A percentile compares a stretch with the other conserved stretches of the same genome.
These are phyloP conservation scores for Melopsittacus undulatus DNA, from an alignment of 2,797 vertebrate species.

Conservation along the genomic window DNA sequence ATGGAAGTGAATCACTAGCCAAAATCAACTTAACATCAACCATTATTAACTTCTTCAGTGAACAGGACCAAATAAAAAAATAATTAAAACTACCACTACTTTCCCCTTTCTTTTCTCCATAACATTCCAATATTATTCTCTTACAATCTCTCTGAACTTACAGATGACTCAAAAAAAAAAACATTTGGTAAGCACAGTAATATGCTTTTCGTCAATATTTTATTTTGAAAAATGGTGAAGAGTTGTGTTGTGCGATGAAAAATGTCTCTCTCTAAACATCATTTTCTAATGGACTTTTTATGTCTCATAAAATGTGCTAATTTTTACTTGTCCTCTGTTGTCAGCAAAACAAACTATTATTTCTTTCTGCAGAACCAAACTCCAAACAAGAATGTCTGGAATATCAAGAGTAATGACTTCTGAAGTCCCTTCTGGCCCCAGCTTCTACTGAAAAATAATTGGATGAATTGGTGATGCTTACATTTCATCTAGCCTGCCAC, in stretches of 20 bases:
- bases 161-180: neutral
- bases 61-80: neutral
- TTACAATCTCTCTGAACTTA: neutral
- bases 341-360: constrained; percentile 64
- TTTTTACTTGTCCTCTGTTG: constrained; percentile 59
- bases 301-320: constrained; percentile 55
- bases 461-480: constrained; percentile 59
- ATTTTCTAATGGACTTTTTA: constrained; percentile 56
- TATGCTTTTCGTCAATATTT: constrained; percentile 25
- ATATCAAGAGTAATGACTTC: constrained; percentile 62
- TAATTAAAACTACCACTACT: neutral
- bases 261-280: neutral
- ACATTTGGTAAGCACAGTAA: neutral
- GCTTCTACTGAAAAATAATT: constrained; percentile 60
- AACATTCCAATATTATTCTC: neutral
- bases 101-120: neutral
- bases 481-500: constrained; percentile 59
- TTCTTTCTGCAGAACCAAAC: constrained; percentile 47
- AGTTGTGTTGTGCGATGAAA: neutral
- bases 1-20: neutral
- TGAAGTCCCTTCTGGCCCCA: constrained; percentile 45
- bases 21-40: neutral
- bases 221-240: constrained; percentile 16
- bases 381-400: constrained; percentile 51
- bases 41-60: neutral